Conservation (phyloP, 2,113 vertebrate genomes). For the Chrysochloris asiatica region DNA sequence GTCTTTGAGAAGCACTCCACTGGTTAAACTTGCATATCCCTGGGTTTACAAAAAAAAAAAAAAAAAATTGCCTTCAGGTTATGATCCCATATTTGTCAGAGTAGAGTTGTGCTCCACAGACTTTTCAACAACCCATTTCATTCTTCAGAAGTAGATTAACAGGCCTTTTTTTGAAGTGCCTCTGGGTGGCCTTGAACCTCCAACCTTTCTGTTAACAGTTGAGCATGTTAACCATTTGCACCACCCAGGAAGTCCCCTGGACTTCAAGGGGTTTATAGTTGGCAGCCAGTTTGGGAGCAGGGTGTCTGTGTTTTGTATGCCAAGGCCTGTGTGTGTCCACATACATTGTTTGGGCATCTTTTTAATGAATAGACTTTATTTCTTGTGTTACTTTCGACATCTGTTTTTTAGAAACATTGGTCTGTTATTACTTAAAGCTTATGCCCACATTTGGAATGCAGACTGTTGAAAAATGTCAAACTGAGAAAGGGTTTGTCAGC, state of each 20-base stretch:
- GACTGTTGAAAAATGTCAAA: background rate
- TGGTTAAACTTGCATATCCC: background rate
- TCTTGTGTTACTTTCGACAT: conserved; percentile 48
- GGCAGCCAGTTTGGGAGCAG: background rate
- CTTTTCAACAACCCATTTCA: background rate
- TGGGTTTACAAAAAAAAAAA: background rate
- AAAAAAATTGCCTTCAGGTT: background rate
- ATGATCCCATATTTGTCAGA: background rate
- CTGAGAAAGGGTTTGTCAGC: background rate
- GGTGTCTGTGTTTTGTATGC: background rate
- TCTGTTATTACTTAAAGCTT: conserved; percentile 49
- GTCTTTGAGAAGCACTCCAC: background rate
- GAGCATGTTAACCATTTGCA: background rate
- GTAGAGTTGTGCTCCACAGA: background rate
- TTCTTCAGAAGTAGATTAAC: background rate
- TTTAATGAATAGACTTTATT: conserved; percentile 25
- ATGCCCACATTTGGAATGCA: conserved; percentile 15
- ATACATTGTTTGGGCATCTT: background rate
- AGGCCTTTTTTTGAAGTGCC: background rate
- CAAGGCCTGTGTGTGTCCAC: background rate
- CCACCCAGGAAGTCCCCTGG: background rate
- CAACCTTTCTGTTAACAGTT: background rate
- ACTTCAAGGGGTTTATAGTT: background rate
- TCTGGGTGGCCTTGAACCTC: background rate
- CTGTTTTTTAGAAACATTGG: conserved; percentile 47